Percentiles rank a stretch among this genome's conserved stretches.
These are phyloP conservation scores for Sturnira hondurensis DNA, from an alignment of 2,113 vertebrate species.

Conservation along the genomic window DNA sequence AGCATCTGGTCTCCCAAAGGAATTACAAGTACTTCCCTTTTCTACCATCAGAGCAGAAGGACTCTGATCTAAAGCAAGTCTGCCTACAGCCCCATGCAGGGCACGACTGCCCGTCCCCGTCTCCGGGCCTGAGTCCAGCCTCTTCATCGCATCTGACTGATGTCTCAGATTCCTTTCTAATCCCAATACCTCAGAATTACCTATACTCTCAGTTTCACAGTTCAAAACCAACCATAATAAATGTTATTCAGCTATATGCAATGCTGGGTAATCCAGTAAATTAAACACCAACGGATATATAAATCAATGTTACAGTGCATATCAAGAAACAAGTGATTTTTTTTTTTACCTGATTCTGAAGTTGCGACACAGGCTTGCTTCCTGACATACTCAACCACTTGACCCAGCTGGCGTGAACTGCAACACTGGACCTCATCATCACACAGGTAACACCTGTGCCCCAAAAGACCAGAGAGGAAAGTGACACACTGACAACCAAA, in stretches of 20 bases:
- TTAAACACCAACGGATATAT: neutral
- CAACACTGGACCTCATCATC: slow-evolving; percentile 90
- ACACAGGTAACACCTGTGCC: slow-evolving; percentile 93
- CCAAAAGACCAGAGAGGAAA: slow-evolving; percentile 52
- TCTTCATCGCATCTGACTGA: neutral
- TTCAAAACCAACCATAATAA: neutral
- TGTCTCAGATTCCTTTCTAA: neutral
- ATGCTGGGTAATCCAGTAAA: neutral
- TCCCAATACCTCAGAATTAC: neutral
- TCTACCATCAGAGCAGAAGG: neutral
- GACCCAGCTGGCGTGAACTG: slow-evolving; percentile 87
- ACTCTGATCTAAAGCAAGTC: neutral
- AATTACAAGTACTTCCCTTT: neutral
- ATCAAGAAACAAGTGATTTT: slow-evolving; percentile 53
- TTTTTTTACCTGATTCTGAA: slow-evolving; percentile 82
- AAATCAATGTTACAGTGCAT: neutral
- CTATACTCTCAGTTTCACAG: neutral
- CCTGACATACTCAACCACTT: slow-evolving; percentile 89
- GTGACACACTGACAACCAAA: slow-evolving; percentile 19
- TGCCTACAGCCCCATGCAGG: neutral
- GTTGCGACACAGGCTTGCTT: slow-evolving; percentile 82
- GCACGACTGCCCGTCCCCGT: neutral
- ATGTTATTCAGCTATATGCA: neutral
- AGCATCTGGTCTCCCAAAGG: neutral
- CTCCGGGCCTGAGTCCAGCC: neutral